Conservation (phyloP, 2,797 vertebrate species). For the Melopsittacus undulatus region DNA sequence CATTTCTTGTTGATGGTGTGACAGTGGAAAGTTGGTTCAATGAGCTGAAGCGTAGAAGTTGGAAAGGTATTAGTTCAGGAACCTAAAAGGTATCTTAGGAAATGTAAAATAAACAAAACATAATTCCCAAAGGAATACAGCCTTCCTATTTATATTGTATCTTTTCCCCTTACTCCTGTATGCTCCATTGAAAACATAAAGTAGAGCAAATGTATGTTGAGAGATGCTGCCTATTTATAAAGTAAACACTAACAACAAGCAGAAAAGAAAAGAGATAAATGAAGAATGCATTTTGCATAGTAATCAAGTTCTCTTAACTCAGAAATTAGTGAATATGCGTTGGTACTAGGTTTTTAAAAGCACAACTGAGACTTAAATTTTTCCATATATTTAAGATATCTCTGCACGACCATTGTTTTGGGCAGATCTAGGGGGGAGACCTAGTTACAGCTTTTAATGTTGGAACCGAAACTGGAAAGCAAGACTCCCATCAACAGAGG, state of each 20-base stretch:
- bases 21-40: neutral
- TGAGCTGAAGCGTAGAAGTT: neutral
- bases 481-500: neutral
- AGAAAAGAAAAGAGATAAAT: conserved; percentile 40
- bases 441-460: neutral
- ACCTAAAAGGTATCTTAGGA: neutral
- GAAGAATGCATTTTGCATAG: conserved; percentile 10
- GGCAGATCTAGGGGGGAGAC: neutral
- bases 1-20: neutral
- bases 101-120: neutral
- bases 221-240: conserved; percentile 56
- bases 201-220: conserved; percentile 52
- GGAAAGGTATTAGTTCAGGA: neutral
- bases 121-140: neutral
- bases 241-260: conserved; percentile 50
- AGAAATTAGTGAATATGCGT: neutral
- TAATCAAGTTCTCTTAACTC: conserved; percentile 3
- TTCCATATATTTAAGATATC: neutral
- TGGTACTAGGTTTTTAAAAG: neutral
- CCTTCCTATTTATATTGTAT: neutral
- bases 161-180: neutral
- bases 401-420: neutral
- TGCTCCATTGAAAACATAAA: neutral
- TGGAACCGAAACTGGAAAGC: neutral
- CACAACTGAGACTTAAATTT: neutral